phyloP scores from a whole-genome alignment of 2,888 invertebrate genomes.

The Drosophila suboccidentalis region DNA sequence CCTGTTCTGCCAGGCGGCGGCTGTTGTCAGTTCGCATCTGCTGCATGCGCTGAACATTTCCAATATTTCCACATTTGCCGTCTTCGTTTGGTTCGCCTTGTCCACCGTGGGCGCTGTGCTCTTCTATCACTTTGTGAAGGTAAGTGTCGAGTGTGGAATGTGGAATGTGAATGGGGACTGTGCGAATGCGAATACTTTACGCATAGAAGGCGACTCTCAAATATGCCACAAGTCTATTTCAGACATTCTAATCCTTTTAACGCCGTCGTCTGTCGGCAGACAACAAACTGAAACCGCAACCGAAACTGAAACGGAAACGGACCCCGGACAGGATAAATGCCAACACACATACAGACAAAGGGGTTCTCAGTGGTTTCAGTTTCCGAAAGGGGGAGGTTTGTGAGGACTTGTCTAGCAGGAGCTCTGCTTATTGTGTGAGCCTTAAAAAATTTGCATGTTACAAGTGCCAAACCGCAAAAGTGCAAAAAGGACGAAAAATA shows the following conservation, averaged over 20 bases:
- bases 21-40: constrained; percentile 90
- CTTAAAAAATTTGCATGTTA: constrained; percentile 62
- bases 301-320: constrained; percentile 20
- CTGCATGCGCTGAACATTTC: constrained; percentile 91
- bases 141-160: constrained; percentile 73
- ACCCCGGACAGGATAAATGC: constrained; percentile 22
- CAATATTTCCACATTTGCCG: constrained; percentile 91
- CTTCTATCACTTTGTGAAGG: constrained; percentile 95
- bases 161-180: background rate
- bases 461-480: constrained; percentile 76
- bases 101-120: constrained; percentile 91
- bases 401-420: constrained; percentile 14
- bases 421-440: constrained; percentile 31
- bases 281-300: constrained; percentile 41
- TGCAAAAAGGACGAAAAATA: constrained; percentile 33
- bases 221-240: constrained; percentile 59
- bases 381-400: constrained; percentile 45
- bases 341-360: constrained; percentile 27
- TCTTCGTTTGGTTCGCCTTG: constrained; percentile 92
- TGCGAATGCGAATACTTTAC: constrained; percentile 15
- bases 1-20: constrained; percentile 92
- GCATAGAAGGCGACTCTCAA: constrained; percentile 10
- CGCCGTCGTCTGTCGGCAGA: constrained; percentile 36
- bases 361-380: constrained; percentile 41
- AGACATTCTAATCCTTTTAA: constrained; percentile 74